Evolutionary conservation across 2,113 vertebrate genomes (phyloP).

Genomic region (Elephantulus edwardii): DNA sequence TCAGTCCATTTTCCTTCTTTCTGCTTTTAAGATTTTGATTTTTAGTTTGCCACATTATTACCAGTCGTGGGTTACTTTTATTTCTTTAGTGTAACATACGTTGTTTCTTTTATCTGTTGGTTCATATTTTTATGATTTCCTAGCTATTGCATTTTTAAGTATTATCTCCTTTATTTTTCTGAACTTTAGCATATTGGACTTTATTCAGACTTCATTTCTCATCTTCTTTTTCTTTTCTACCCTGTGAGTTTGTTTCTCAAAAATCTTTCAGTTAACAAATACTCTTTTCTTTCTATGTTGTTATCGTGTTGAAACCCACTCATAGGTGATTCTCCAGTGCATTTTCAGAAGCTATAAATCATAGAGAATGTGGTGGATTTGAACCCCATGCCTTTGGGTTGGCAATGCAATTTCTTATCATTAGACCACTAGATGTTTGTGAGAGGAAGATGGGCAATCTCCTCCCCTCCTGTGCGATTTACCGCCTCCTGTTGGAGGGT

Average conservation of each 20-base stretch:
- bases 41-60: neutral
- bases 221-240: neutral
- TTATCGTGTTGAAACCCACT: too few species aligned
- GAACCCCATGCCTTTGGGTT: too few species aligned
- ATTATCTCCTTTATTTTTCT: constrained; percentile 12
- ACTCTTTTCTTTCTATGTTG: neutral
- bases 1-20: neutral
- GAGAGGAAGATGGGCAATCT: too few species aligned
- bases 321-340: too few species aligned
- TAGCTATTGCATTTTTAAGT: constrained; percentile 15
- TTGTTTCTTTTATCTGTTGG: neutral
- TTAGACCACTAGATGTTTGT: too few species aligned
- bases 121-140: constrained; percentile 1
- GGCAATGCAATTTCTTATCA: too few species aligned
- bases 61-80: neutral
- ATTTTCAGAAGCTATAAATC: too few species aligned
- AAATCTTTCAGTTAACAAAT: constrained; percentile 1
- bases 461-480: too few species aligned
- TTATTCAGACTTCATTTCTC: neutral
- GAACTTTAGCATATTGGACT: constrained; percentile 16
- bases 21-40: constrained; percentile 20
- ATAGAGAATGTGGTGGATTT: too few species aligned
- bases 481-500: too few species aligned
- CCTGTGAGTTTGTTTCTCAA: neutral
- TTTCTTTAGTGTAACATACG: neutral